Percentiles rank a stretch among this genome's conserved stretches.
Conservation (phyloP, 92 coral and sea anemone genomes). For the Zoanthus sansibaricus region DNA sequence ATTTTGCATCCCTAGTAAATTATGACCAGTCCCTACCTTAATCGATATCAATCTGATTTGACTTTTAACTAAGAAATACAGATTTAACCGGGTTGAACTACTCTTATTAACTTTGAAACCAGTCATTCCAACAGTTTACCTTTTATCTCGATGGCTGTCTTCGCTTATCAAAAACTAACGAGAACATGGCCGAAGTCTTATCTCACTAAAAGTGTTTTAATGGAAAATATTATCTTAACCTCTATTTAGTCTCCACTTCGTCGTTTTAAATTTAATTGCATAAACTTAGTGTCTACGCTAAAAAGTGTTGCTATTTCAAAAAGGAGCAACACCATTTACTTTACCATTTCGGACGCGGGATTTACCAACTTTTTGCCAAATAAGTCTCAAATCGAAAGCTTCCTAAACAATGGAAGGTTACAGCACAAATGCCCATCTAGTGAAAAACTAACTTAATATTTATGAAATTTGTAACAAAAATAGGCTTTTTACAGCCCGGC, state of each 20-base stretch:
- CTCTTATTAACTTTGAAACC: not conserved
- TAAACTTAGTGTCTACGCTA: not conserved
- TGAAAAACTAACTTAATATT: conserved; percentile 36
- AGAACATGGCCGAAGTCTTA: not conserved
- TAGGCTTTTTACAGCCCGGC: conserved; percentile 35
- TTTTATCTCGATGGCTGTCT: not conserved
- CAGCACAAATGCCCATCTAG: conserved; percentile 10
- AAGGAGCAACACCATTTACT: not conserved
- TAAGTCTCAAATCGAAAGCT: conserved; percentile 23
- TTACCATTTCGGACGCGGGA: not conserved
- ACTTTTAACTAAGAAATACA: too few species aligned
- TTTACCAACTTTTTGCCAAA: not conserved
- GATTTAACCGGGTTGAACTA: too few species aligned
- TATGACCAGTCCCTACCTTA: too few species aligned
- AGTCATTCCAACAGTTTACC: not conserved
- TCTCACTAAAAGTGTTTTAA: not conserved
- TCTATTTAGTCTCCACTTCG: not conserved
- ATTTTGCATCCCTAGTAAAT: too few species aligned
- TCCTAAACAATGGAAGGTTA: conserved; percentile 14
- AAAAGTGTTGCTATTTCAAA: not conserved
- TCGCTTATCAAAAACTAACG: not conserved
- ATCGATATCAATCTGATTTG: too few species aligned
- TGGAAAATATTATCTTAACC: not conserved
- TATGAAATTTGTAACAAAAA: conserved; percentile 46
- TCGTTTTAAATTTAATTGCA: not conserved